phyloP scores from a whole-genome alignment of 2,797 vertebrate species.

The Onychomys arenicola region DNA sequence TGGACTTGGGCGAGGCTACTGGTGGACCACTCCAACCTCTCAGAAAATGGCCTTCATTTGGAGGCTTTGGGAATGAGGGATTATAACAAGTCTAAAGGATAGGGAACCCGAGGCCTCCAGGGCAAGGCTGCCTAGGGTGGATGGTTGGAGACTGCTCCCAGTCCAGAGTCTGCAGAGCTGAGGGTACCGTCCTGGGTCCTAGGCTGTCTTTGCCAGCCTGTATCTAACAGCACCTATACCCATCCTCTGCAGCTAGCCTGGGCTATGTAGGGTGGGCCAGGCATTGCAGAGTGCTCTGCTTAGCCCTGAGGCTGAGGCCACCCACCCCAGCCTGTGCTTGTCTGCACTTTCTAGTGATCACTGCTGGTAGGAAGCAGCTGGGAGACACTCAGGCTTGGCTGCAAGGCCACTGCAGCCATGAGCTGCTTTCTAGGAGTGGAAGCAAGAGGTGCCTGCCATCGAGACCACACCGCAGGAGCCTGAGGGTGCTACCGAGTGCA shows the following conservation, averaged over 20 bases:
- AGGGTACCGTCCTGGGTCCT: neutral
- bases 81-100: neutral
- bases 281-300: neutral
- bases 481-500: conserved; percentile 52
- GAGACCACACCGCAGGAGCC: conserved; percentile 74
- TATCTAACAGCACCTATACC: neutral
- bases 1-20: neutral
- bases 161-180: neutral
- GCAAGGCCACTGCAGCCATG: neutral
- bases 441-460: conserved; percentile 74
- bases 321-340: neutral
- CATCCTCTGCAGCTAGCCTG: neutral
- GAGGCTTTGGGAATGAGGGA: neutral
- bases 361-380: conserved; percentile 79
- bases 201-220: neutral
- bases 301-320: neutral
- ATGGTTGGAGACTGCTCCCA: rapidly evolving
- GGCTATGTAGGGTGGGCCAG: neutral
- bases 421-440: conserved; percentile 74
- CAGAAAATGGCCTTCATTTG: neutral
- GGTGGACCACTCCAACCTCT: neutral
- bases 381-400: conserved; percentile 25
- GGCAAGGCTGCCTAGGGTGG: neutral
- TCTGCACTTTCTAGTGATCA: conserved; percentile 38
- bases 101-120: neutral